Evolutionary conservation across 2,797 vertebrate genomes (phyloP).

Genomic region (Amblyopsis hoosieri): DNA sequence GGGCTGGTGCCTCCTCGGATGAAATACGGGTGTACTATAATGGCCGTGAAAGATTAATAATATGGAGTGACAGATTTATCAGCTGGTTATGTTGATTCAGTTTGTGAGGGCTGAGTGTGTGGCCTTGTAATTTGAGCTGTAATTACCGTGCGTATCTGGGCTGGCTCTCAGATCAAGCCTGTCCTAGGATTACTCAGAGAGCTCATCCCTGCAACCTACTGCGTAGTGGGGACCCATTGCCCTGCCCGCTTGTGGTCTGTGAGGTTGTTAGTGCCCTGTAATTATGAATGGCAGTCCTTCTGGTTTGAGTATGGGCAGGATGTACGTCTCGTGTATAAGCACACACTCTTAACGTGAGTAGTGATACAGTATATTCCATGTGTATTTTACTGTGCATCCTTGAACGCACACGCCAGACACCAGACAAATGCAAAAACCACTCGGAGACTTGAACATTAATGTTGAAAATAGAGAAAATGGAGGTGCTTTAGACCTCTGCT

Average conservation of each 20-base stretch:
- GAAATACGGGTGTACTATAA: not conserved
- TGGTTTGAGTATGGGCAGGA: conserved; percentile 31
- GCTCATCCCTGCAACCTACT: conserved; percentile 18
- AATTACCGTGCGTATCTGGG: not conserved
- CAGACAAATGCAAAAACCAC: too few species aligned
- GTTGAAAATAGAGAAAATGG: too few species aligned
- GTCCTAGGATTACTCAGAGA: conserved; percentile 29
- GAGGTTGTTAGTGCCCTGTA: conserved; percentile 35
- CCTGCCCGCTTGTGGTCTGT: not conserved
- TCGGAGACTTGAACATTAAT: too few species aligned
- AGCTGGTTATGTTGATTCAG: conserved; percentile 27
- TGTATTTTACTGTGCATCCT: not conserved
- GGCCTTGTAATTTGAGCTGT: conserved; percentile 33
- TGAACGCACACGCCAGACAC: not conserved
- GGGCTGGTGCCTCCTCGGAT: not conserved
- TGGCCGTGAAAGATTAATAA: not conserved
- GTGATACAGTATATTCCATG: not conserved
- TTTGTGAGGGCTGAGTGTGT: conserved; percentile 9
- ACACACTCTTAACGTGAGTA: conserved; percentile 1
- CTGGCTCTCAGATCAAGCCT: conserved; percentile 25
- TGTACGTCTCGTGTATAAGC: conserved; percentile 20
- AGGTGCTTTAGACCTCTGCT: too few species aligned
- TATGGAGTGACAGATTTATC: conserved; percentile 19
- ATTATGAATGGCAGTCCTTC: conserved; percentile 32
- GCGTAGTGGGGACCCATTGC: conserved; percentile 13